Evolutionary conservation across 2,888 invertebrate genomes (phyloP), one percentile per base, ranked within the genome.

Genomic region (Scrobipalpa costella): DNA sequence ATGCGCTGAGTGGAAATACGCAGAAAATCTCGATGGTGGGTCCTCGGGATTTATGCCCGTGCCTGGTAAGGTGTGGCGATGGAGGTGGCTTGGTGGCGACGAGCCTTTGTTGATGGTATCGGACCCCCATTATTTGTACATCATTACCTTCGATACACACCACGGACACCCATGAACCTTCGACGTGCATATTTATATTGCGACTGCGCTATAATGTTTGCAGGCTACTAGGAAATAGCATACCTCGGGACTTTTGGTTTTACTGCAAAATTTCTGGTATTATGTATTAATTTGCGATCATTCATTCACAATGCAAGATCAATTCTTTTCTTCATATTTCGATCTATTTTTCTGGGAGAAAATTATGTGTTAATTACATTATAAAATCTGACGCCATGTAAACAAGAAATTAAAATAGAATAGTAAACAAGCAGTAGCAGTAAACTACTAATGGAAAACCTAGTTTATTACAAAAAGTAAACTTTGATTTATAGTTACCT

Each of bases 401-500:
- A n/a, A 15, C 2, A 6, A 44, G 5, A 15, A 44, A 6, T 44
- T 7, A 44, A 44, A 44, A 15, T 44, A 44, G 44, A 44, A n/a
- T n/a, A n/a, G 44, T 44, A 44, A 44, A 44, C 44, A 44, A 44
- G 44, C 44, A 15, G 27, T 27, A 27, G 27, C 27, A n/a, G 33
- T 44, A 60, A 63, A 52, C 27, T 17, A 55, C 7, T 55, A 62
- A 50, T 55, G n/a, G 38, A 40, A 36, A 52, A 19, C 21, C 9
- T 38, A 55, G 8, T 19, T 21, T 36, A 52, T 34, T 74, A 77
- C 70, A 73, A 77, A 79, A 78, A 73, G 72, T 72, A 72, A 77
- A 77, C 66, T 74, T 81, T 83, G 86, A 90, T 88, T 88, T 88
- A 90, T 84, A 74, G 77, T 66, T 69, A 61, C 69, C 72, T 64